Conservation (phyloP, 2,113 vertebrate genomes). For the Calcarius ornatus region DNA sequence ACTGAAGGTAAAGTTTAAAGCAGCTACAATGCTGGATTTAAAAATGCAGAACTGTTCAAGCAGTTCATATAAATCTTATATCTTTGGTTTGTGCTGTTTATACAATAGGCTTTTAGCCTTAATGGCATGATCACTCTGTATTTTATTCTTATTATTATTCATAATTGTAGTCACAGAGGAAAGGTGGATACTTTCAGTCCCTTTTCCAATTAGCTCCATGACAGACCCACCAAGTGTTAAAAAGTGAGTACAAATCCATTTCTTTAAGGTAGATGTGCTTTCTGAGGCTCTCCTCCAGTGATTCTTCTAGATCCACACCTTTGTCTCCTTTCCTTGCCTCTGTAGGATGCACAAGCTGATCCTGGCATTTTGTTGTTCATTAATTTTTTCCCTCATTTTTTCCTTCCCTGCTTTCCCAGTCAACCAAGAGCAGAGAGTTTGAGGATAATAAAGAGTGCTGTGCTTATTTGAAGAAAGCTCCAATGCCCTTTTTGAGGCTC, state of each 20-base stretch:
- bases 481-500: not conserved
- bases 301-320: not conserved
- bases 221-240: not conserved
- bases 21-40: not conserved
- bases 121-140: not conserved
- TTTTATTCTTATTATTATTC: not conserved
- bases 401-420: not conserved
- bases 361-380: rapidly evolving
- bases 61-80: not conserved
- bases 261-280: not conserved
- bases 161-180: not conserved
- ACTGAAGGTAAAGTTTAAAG: not conserved
- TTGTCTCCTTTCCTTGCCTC: not conserved
- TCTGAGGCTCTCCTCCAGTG: not conserved
- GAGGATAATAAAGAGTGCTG: not conserved
- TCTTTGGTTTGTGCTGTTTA: not conserved
- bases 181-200: not conserved
- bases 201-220: not conserved
- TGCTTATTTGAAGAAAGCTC: not conserved
- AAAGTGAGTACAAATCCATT: not conserved
- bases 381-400: rapidly evolving
- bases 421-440: not conserved
- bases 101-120: not conserved
- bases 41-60: not conserved
- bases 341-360: not conserved